Evolutionary conservation across 2,888 invertebrate genomes (phyloP), one percentile per base, ranked within the genome.

Genomic region (Pedicia rivosa): DNA sequence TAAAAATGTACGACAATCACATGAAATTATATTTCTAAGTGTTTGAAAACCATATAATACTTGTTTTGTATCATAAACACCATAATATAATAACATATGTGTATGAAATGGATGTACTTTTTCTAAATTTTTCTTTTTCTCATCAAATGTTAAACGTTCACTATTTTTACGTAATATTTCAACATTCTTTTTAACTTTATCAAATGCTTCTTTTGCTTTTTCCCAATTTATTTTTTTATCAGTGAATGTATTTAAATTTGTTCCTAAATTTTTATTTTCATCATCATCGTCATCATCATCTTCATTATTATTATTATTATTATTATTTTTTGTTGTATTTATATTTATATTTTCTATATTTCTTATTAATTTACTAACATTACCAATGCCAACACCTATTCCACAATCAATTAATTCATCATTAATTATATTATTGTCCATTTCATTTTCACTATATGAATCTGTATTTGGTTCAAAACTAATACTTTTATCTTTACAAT

Each of bases 71-170:
- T 87, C 86, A 49, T 80, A 83, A 13, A 79, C 73, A 43, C 78
- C 78, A 46, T 75, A 73, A 52, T 88, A 88, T 3, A 90, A 63
- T 28, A 88, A 66, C 62, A 90, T 70, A 52, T 88, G 87, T 15
- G 82, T 79, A 54, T 88, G 87, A 40, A 83, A 72, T 17, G 78
- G 77, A 54, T 81, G 79, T 25, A 48, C 46, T 43, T 45, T 47
- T 28, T 48, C 48, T 35, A 45, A 46, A 30, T 46, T 43, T 6
- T 43, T 40, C 31, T 48, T 54, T 41, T 37, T 44, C 25, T 48
- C 44, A 12, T 47, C 45, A 3, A 45, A 44, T 20, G 46, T 42
- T 38, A 45, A 43, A 16, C 47, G 43, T 32, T 47, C 50, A 1
- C 50, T 53, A 41, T 57, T 59, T 40, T 61, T 56, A 2, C 60